Evolutionary conservation across 1,140 invertebrate genomes (phyloP), one percentile per base, ranked within the genome.

Genomic region (Holotrichia oblita): DNA sequence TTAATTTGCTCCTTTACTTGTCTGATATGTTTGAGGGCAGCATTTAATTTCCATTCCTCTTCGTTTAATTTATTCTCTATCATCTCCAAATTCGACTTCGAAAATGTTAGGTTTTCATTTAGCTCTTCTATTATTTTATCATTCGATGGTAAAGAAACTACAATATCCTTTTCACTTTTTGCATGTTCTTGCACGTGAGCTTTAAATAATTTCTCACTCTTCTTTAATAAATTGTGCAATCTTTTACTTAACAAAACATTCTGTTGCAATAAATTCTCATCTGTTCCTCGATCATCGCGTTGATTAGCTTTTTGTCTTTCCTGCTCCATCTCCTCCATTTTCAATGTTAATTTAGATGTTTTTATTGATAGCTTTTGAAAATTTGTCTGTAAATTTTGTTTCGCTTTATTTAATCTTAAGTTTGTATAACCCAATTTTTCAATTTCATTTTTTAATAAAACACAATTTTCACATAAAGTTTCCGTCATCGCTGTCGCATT

Each of bases 391-490:
- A 76, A 6, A 55, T 55, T 76, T 40, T 27, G 44, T 55, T 76
- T 76, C n/a, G 48, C 75, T n/a, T 76, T 76, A 24, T 55, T n/a
- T 24, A 76, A 27, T 14, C 75, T 41, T 76, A 76, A 76, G 22
- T 76, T 76, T 2, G 75, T 42, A 22, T 76, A 76, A 6, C 75
- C 75, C 24, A 76, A 22, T 27, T 76, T 76, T 76, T 76, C 75
- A 14, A 76, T 27, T 34, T 76, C 75, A 14, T 76, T 14, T 27
- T 24, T 41, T 55, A 76, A 76, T 34, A 76, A 27, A 14, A 24
- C 7, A 34, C 75, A 76, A 55, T 76, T 76, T 27, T 48, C 44
- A n/a, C 75, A 76, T 27, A 27, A 10, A 24, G 2, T 12, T 8
- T 22, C 42, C 9, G n/a, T 42, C 4, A 40, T 34, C 14, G 73